Evolutionary conservation across 1,140 invertebrate species (phyloP).

Genomic region (Oncopeltus fasciatus): DNA sequence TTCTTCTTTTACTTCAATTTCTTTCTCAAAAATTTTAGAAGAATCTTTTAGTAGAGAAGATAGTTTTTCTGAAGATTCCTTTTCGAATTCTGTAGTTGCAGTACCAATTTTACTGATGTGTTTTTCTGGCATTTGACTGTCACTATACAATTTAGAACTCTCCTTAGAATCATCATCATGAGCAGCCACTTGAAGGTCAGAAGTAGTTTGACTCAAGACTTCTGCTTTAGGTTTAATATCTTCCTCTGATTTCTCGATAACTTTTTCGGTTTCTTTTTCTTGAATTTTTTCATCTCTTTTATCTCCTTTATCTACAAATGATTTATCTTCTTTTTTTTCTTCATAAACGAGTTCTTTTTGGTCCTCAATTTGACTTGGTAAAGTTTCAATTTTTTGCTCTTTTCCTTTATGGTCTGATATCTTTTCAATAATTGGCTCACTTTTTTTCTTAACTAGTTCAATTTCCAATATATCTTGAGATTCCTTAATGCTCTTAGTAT

Average conservation of each 20-base stretch:
- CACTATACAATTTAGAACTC: too few relatives aligned
- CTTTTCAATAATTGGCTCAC: background rate
- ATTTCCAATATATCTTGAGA: too few relatives aligned
- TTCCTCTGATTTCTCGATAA: background rate
- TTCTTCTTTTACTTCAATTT: too few relatives aligned
- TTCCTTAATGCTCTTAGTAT: too few relatives aligned
- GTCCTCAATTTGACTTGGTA: background rate
- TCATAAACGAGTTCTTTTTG: background rate
- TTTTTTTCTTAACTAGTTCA: background rate
- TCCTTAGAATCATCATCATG: background rate
- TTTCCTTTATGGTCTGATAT: background rate
- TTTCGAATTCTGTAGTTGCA: background rate
- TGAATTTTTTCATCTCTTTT: background rate
- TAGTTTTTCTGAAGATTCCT: background rate
- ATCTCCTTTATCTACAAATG: background rate
- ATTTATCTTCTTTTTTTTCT: background rate
- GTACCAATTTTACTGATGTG: too few relatives aligned
- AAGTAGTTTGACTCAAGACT: too few relatives aligned
- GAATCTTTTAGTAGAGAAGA: too few relatives aligned
- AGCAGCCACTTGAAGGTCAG: background rate
- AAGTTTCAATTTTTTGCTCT: background rate
- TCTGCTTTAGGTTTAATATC: background rate
- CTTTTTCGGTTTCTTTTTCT: background rate
- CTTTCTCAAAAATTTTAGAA: too few relatives aligned
- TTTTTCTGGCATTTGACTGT: too few relatives aligned